Conservation (phyloP, 2,888 invertebrate species). For the Gerris lacustris region DNA sequence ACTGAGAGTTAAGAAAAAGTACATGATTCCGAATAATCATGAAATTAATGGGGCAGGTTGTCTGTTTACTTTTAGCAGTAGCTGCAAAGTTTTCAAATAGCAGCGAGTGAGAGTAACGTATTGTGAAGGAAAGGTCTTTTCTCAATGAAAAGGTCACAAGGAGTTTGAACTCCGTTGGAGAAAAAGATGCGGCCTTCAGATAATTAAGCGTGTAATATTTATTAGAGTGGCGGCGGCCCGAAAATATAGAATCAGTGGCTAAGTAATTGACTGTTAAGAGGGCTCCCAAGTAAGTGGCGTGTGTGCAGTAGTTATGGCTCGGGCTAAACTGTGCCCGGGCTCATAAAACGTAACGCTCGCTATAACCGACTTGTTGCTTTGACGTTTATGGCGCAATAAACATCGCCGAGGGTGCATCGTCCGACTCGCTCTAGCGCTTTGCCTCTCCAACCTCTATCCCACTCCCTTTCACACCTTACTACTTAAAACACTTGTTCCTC, state of each 20-base stretch:
- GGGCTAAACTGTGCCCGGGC: background rate
- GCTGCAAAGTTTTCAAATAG: too few species aligned
- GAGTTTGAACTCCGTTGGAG: too few species aligned
- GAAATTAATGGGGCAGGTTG: too few species aligned
- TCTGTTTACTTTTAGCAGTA: too few species aligned
- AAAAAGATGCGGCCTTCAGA: too few species aligned
- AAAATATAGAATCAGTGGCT: conserved; percentile 1
- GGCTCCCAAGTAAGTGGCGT: background rate
- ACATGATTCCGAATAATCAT: too few species aligned
- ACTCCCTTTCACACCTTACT: background rate
- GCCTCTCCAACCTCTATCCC: background rate
- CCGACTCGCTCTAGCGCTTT: background rate
- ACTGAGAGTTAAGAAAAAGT: too few species aligned
- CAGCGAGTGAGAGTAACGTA: too few species aligned
- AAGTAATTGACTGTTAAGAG: background rate
- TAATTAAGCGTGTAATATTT: too few species aligned
- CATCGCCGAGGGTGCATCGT: background rate
- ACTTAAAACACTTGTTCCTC: background rate
- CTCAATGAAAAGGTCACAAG: too few species aligned
- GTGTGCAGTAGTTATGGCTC: background rate
- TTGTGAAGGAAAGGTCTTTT: too few species aligned
- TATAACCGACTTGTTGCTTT: conserved; percentile 5
- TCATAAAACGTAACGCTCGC: conserved; percentile 3
- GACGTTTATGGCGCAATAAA: conserved; percentile 3
- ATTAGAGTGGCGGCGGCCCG: too few species aligned